Base-by-base conservation (phyloP, 2,888 invertebrate genomes). In the Cinara cedri region DNA sequence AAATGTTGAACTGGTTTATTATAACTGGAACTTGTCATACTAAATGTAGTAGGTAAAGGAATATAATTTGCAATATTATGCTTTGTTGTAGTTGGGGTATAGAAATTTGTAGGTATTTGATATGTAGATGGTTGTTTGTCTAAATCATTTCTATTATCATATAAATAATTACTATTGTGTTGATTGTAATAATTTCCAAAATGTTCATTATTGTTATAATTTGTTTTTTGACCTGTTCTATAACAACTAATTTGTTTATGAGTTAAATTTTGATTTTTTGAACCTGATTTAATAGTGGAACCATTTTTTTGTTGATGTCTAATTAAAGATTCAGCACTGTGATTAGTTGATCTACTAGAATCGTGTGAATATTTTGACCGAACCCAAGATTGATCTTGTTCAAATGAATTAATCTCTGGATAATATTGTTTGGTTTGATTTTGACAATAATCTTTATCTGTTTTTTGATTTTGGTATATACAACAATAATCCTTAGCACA, bases 291-390 rank as follows among this genome's bases (percentile, higher is more conserved):
- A 70, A 60, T 3, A n/a, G 49, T 21, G n/a, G 78, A 51, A 70
- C 49, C 49, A 62, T 78, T 70, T 51, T 78, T 78, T 78, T 78
- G 78, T 70, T 78, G 78, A 70, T 78, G 68, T 19, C 68, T 78
- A 13, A 83, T 83, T 54, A 84, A 74, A 21, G 84, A 83, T 63
- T 84, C 84, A 6, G 84, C 84, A 81, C 83, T 83, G 74, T 83
- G 83, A 68, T 82, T 83, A 34, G 78, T 78, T 21, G 78, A 78
- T 62, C 68, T 78, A 70, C 78, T 70, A n/a, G 78, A 78, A 34
- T 78, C 78, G 14, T 78, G 78, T 60, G 60, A 78, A 78, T 78
- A 78, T 14, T 78, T 78, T 78, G 78, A 78, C n/a, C 78, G 68
- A 49, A 78, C 78, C 78, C 78, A 78, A 60, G 78, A 78, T 14